A percentile compares a stretch with the other conserved stretches of the same genome.
Evolutionary conservation across 2,113 vertebrate genomes (phyloP).

Genomic region (Alligator mississippiensis): DNA sequence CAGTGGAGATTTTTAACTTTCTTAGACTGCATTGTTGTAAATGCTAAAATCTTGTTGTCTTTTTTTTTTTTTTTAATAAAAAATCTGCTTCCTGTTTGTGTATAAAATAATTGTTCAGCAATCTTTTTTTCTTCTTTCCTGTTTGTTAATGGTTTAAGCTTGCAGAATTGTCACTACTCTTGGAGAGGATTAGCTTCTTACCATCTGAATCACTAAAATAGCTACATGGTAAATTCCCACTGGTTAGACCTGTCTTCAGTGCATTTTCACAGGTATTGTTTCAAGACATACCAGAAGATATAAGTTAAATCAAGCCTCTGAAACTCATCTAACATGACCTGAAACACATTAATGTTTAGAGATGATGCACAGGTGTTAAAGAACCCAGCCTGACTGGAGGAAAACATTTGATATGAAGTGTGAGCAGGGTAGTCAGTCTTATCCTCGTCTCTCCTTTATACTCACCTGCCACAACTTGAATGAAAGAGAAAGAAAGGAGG

Average conservation of each 20-base stretch:
- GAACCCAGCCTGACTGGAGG: neutral
- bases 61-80: neutral
- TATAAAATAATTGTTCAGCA: neutral
- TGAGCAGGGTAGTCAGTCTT: too few relatives aligned
- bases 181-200: too few relatives aligned
- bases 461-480: too few relatives aligned
- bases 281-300: too few relatives aligned
- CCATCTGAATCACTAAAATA: neutral
- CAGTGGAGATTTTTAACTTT: neutral
- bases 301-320: neutral
- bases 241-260: neutral
- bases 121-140: neutral
- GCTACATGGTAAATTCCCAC: neutral
- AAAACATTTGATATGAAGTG: too few relatives aligned
- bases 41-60: neutral
- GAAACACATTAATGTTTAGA: neutral
- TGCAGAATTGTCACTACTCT: too few relatives aligned
- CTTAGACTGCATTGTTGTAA: neutral
- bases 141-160: too few relatives aligned
- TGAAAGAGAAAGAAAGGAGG: too few relatives aligned
- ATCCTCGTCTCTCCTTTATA: too few relatives aligned
- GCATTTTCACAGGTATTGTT: too few relatives aligned
- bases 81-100: neutral
- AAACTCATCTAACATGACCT: accelerated
- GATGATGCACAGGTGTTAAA: accelerated